Conservation (phyloP, 2,888 invertebrate genomes). For the Hybos culiciformis region DNA sequence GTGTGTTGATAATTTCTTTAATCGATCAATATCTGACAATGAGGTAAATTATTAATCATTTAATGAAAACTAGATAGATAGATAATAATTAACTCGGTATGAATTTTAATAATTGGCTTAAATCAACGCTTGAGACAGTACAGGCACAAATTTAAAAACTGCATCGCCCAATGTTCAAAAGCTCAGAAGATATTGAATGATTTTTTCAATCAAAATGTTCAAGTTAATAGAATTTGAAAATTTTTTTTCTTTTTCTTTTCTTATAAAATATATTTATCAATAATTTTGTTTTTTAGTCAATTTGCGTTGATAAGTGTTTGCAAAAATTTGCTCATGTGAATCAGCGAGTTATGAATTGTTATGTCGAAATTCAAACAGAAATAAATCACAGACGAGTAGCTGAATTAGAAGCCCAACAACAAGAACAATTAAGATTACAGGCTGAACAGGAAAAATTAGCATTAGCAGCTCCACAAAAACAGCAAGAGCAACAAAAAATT, state of each 20-base stretch:
- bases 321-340: slow-evolving; percentile 34
- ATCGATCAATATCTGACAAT: slow-evolving; percentile 11
- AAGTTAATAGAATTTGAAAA: slow-evolving; percentile 11
- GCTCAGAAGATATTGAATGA: no score
- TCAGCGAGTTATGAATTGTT: slow-evolving; percentile 32
- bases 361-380: slow-evolving; percentile 32
- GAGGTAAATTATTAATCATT: no score
- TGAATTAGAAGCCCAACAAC: slow-evolving; percentile 25
- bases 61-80: no score
- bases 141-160: no score
- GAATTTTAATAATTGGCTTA: no score
- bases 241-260: background rate
- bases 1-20: slow-evolving; percentile 31
- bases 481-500: slow-evolving; percentile 8
- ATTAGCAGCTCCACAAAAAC: no score
- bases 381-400: slow-evolving; percentile 28
- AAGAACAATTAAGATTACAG: slow-evolving; percentile 17
- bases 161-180: no score
- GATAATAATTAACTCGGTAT: no score
- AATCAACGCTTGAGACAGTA: no score
- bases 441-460: slow-evolving; percentile 8
- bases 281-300: slow-evolving; percentile 17
- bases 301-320: slow-evolving; percentile 31
- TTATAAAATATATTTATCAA: background rate
- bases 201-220: slow-evolving; percentile 19